These are phyloP conservation scores for Aptenodytes patagonicus DNA, from an alignment of 2,113 vertebrate species.

Conservation along the genomic window DNA sequence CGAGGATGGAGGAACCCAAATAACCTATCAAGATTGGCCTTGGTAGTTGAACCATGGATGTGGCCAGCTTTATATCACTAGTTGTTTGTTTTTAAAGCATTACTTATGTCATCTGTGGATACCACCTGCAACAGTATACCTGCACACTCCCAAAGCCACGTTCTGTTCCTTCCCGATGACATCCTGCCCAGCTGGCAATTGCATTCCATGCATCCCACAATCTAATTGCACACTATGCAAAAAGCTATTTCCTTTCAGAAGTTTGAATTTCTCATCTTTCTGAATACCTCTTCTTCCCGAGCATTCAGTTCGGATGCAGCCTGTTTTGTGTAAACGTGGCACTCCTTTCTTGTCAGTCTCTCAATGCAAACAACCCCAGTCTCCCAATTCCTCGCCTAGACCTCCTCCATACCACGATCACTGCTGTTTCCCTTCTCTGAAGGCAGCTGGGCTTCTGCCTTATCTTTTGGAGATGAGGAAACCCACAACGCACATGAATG, in stretches of 20 bases:
- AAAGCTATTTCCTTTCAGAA: not conserved
- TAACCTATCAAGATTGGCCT: not conserved
- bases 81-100: not conserved
- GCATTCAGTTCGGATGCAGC: not conserved
- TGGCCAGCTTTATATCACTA: not conserved
- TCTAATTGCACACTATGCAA: not conserved
- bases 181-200: not conserved
- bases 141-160: not conserved
- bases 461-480: not conserved
- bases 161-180: not conserved
- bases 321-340: not conserved
- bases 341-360: not conserved
- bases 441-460: not conserved
- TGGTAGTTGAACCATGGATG: not conserved
- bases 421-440: not conserved
- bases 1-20: not conserved
- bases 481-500: accelerated
- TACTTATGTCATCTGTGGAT: not conserved
- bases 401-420: not conserved
- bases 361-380: not conserved
- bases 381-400: not conserved
- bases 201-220: not conserved
- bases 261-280: not conserved
- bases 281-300: not conserved
- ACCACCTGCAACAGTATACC: not conserved